Evolutionary conservation across 2,113 vertebrate genomes (phyloP), one percentile per base, ranked within the genome.

Genomic region (Chaenogobius annularis): DNA sequence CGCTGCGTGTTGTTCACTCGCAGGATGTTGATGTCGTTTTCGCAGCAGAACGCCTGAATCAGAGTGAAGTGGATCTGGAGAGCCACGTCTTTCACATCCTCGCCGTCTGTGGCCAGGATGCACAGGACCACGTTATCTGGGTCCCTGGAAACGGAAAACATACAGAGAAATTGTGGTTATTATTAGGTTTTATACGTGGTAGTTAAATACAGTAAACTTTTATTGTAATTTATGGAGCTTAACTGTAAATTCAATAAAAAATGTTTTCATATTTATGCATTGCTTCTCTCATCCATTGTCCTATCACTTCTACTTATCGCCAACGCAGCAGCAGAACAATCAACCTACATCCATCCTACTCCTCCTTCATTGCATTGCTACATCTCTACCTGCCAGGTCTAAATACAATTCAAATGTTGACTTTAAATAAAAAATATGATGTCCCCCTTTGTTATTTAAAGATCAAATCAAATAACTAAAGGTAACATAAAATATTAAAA

Each of bases 21-120:
- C 82, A 99, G 91, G 91, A 99, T 98, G 94, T 95, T 94, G 88
- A 99, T 99, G 94, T 98, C 96, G 85, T 99, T 98, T 89, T 99
- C 97, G 19, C 97, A 98, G 89, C 97, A 99, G 89, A 99, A 99
- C 0, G 97, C 97, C 85, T 96, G 95, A 79, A 98, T 97, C 74
- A 99, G 85, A 0, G 97, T 98, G 71, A 99, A 99, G 91, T 99
- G 97, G 90, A 99, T 98, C 92, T 99, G 97, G 85, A 99, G 90
- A 1, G 97, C 97, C 72, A 98, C 96, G 56, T 98, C 96, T 74
- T 93, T 91, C 11, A 94, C 95, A 20, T 98, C 96, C 64, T 96
- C 95, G 22, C 97, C 96, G 58, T 98, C 96, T 0, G 97, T 96
- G n/a, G 96, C 96, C 91, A 98, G 83, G 75, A 98, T 92, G 88